A percentile compares a stretch with the other conserved stretches of the same genome.
Evolutionary conservation across 2,113 vertebrate genomes (phyloP).

Genomic region (Prinia subflava): DNA sequence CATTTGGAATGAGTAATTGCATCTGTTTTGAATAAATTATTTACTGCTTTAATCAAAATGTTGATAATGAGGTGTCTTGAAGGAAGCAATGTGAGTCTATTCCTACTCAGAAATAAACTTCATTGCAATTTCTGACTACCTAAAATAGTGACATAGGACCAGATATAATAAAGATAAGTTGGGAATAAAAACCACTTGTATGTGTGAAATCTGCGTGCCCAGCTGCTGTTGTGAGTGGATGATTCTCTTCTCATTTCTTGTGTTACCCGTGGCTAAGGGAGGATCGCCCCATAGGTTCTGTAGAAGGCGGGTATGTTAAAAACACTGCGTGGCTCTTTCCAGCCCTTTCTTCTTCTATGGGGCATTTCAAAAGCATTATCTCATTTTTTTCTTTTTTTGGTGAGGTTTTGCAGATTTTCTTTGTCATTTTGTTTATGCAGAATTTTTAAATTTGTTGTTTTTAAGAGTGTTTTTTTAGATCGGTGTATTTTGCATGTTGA

Average conservation of each 20-base stretch:
- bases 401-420: constrained; percentile 24
- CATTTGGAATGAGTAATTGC: neutral
- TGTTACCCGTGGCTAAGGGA: constrained; percentile 72
- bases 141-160: neutral
- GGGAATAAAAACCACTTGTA: neutral
- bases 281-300: constrained; percentile 79
- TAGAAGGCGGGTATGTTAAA: constrained; percentile 76
- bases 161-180: neutral
- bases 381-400: neutral
- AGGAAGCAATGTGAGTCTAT: neutral
- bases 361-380: constrained; percentile 19
- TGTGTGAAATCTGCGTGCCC: neutral
- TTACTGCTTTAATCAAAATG: neutral
- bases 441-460: neutral
- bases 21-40: neutral
- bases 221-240: constrained; percentile 46
- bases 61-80: neutral
- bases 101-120: neutral
- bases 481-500: constrained; percentile 44
- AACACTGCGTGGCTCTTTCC: neutral
- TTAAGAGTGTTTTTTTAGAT: neutral
- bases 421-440: neutral
- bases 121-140: neutral
- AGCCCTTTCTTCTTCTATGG: constrained; percentile 20
- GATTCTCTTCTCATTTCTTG: constrained; percentile 68